Conservation (phyloP, 2,113 vertebrate species). For the Dermatemys mawii region DNA sequence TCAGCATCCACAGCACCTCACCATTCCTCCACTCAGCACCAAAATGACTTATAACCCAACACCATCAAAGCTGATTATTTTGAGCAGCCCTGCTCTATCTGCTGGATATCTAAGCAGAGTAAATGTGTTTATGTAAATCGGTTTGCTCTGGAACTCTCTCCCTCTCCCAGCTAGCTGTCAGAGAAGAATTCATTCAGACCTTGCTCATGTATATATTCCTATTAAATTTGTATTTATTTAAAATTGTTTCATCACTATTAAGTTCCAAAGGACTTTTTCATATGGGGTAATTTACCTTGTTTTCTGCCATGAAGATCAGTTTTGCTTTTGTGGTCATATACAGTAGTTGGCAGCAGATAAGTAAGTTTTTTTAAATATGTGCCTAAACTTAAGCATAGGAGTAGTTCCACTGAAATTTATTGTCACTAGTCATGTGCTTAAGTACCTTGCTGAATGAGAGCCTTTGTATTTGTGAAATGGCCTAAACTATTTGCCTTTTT, state of each 20-base stretch:
- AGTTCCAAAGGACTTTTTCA: neutral
- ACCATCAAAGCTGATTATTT: no score
- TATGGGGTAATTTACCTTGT: neutral
- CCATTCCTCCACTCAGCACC: no score
- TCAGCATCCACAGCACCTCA: no score
- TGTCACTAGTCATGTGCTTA: neutral
- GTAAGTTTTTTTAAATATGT: neutral
- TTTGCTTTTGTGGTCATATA: neutral
- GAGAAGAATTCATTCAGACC: no score
- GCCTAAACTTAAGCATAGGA: constrained; percentile 5
- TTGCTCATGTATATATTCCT: neutral
- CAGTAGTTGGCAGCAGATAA: neutral
- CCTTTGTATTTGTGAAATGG: neutral
- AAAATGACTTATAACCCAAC: no score
- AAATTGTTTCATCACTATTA: neutral
- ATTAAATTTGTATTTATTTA: constrained; percentile 58
- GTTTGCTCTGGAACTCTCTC: no score
- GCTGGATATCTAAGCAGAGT: no score
- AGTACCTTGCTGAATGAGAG: neutral
- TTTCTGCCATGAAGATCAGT: neutral
- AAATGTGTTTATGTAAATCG: no score
- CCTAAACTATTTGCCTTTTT: neutral
- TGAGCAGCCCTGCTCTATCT: no score
- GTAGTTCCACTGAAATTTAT: neutral
- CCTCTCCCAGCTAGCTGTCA: no score